Evolutionary conservation across 2,113 vertebrate species (phyloP), one percentile per base, ranked within the genome.

Genomic region (Syrmaticus mikado): DNA sequence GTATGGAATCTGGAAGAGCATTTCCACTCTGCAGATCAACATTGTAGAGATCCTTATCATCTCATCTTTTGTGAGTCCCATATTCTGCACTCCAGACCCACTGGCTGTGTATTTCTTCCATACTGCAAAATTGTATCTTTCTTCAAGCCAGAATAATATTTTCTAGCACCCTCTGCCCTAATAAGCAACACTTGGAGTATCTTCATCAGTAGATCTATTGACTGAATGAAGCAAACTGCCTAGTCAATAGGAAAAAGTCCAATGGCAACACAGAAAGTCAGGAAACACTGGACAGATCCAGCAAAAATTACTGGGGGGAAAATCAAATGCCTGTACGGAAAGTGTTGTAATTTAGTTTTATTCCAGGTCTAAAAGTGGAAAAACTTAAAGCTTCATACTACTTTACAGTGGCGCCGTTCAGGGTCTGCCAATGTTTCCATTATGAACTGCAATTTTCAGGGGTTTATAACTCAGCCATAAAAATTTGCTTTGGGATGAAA

Each of bases 351-450:
- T 90, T 96, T 94, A 95, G 83, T 93, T 95, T 95, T 96, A 96
- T 96, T 97, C 87, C 87, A 90, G 92, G 60, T 85, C 94, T 93
- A 96, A 92, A 96, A 92, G 71, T 90, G 91, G 96, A 96, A 94
- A 96, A 93, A 97, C 87, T 95, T 96, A 96, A 97, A 96, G 85
- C 85, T 82, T 88, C 83, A 53, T 91, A 81, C 77, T 93, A 46
- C 85, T 92, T 94, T 94, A 96, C 90, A 93, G 95, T 74, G 67
- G 88, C 28, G 3, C 80, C n/a, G 62, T 97, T 97, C 94, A 97
- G 48, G 32, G 24, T 77, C 75, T 95, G 96, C 97, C 97, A 97
- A 95, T 83, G 86, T 97, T 97, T 97, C 97, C 95, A 96, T 97
- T 96, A 97, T 91, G 94, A 97, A 96, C 93, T 89, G 81, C 95